Evolutionary conservation across 2,113 vertebrate genomes (phyloP).

Genomic region (Camelus bactrianus): DNA sequence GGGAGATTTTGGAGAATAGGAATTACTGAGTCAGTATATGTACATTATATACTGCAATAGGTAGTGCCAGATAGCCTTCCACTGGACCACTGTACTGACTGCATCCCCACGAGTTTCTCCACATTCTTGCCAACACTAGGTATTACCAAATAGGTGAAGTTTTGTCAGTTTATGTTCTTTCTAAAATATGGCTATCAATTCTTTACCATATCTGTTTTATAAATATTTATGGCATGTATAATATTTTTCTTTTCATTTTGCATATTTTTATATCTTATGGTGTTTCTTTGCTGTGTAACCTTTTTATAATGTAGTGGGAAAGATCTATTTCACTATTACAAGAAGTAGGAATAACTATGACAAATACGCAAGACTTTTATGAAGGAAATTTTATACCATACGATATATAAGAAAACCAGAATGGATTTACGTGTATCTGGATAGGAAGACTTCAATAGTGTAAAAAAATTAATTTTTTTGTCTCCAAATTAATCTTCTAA

Average conservation of each 20-base stretch:
- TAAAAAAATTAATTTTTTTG: neutral
- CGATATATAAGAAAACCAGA: neutral
- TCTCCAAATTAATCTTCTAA: neutral
- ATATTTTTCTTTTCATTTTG: neutral
- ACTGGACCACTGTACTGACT: neutral
- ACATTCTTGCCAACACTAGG: neutral
- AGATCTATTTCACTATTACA: neutral
- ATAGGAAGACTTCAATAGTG: neutral
- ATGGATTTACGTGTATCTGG: neutral
- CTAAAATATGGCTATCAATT: neutral
- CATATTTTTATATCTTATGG: neutral
- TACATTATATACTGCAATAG: neutral
- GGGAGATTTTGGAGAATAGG: slow-evolving; percentile 5
- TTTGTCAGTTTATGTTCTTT: neutral
- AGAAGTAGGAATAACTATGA: neutral
- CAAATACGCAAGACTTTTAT: neutral
- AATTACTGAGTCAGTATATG: neutral
- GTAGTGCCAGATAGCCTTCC: neutral
- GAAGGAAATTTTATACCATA: neutral
- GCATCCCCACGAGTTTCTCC: neutral
- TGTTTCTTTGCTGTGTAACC: neutral
- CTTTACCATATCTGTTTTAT: no score
- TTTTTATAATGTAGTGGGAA: neutral
- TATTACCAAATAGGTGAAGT: neutral
- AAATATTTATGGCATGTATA: no score